A percentile compares a stretch with the other conserved stretches of the same genome.
Conservation (phyloP, 1,140 invertebrate genomes). For the Musca vetustissima region DNA sequence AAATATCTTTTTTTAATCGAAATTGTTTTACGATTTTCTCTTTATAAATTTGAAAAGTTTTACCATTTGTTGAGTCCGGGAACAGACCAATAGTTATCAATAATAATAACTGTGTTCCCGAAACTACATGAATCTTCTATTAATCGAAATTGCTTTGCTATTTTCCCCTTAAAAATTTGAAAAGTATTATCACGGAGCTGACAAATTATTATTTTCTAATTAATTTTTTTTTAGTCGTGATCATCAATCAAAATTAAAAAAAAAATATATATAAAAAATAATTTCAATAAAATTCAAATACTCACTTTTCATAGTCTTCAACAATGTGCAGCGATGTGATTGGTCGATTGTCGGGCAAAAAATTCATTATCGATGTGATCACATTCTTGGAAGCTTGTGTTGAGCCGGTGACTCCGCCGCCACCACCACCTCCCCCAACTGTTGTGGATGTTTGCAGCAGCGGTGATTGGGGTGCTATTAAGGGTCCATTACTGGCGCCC, state of each 20-base stretch:
- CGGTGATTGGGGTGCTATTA: constrained; percentile 12
- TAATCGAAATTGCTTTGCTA: too few species aligned
- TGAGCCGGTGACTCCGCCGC: constrained; percentile 24
- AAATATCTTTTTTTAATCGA: too few species aligned
- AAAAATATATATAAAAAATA: background rate
- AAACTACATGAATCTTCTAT: too few species aligned
- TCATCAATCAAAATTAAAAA: too few species aligned
- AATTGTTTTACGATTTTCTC: too few species aligned
- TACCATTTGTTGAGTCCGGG: too few species aligned
- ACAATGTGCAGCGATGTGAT: constrained; percentile 79
- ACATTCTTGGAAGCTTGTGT: constrained; percentile 42
- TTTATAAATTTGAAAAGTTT: too few species aligned
- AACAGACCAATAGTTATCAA: too few species aligned
- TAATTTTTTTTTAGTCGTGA: background rate
- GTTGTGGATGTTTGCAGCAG: background rate
- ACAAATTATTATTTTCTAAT: too few species aligned
- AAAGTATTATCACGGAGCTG: too few species aligned
- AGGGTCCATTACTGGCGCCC: constrained; percentile 27
- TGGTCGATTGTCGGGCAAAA: constrained; percentile 76
- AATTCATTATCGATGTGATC: constrained; percentile 53
- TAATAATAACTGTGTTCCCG: too few species aligned
- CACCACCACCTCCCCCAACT: background rate
- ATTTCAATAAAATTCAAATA: constrained; percentile 14
- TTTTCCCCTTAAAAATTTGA: too few species aligned
- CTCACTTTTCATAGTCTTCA: constrained; percentile 66